Evolutionary conservation across 2,888 invertebrate species (phyloP), one percentile per base, ranked within the genome.

Genomic region (Andrena praecox): DNA sequence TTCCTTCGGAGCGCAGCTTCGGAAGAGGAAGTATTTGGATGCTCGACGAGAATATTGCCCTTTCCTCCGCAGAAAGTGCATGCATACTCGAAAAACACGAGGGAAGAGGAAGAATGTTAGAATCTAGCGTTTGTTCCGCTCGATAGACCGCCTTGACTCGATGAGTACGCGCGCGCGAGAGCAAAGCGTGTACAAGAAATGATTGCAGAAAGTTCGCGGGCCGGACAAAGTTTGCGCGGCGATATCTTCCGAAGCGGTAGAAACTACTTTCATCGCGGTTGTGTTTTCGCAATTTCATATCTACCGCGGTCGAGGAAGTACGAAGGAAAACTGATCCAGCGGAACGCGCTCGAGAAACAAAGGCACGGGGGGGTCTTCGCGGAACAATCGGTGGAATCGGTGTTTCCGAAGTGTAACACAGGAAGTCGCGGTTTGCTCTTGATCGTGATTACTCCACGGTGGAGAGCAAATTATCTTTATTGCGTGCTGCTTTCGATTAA

Each of bases 181-280:
- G 20, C 24, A 62, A 2, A 20, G 35, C 16, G 48, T 50, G 50
- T 35, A 50, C 33, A 24, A 27, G 54, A 60, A 81, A 80, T 64
- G 66, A 74, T 81, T n/a, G 63, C 63, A 54, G 73, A 73, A 85
- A 85, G 54, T 86, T 82, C 70, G n/a, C 27, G 50, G 24, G 56
- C 20, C 27, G 69, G 59, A 64, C 16, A 20, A 85, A 83, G 54
- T 86, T 86, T 59, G 35, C 42, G 12, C 52, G 24, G 50, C 20
- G 62, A 72, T 66, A 78, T 29, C 73, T n/a, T 63, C 27, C 33
- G 67, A 12, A 54, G 42, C n/a, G 8, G 48, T 68, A 33, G 71
- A 29, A 69, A 77, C 24, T 73, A 62, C 64, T 76, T 74, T 62
- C 78, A 54, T 71, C 29, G 50, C 8, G 8, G 24, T 60, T 60